A percentile compares a stretch with the other conserved stretches of the same genome.
Evolutionary conservation across 2,797 vertebrate genomes (phyloP).

Genomic region (Euphonia xanthogaster): DNA sequence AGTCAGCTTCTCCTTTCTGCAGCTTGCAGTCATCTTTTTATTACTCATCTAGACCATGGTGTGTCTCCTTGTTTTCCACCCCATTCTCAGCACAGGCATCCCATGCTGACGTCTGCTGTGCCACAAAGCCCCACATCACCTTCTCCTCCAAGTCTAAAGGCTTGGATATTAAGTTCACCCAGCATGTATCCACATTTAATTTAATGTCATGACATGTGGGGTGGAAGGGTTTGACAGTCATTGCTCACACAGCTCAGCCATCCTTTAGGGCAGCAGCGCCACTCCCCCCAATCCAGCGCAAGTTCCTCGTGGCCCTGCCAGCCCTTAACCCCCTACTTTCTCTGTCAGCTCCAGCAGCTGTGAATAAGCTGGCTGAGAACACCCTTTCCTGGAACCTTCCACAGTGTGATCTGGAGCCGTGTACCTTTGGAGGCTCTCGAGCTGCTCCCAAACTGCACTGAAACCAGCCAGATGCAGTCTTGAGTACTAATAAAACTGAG

Average conservation of each 20-base stretch:
- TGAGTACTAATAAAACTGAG: not conserved
- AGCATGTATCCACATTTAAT: not conserved
- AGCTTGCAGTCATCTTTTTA: slow-evolving; percentile 48
- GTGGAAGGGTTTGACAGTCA: not conserved
- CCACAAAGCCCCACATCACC: not conserved
- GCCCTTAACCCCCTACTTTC: not conserved
- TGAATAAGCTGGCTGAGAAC: not conserved
- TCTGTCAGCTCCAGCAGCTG: not conserved
- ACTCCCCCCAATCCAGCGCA: accelerated
- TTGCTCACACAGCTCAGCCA: not conserved
- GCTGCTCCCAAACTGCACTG: accelerated
- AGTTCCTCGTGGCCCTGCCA: not conserved
- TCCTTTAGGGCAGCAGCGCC: not conserved
- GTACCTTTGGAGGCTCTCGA: not conserved
- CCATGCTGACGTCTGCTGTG: not conserved
- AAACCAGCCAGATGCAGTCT: not conserved
- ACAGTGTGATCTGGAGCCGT: accelerated
- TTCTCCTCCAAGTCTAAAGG: not conserved
- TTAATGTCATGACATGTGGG: not conserved
- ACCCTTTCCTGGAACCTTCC: not conserved
- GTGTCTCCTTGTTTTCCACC: not conserved
- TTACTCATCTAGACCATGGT: not conserved
- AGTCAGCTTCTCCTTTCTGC: slow-evolving; percentile 47
- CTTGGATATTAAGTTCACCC: not conserved
- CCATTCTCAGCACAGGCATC: not conserved